phyloP scores from a whole-genome alignment of 1,140 invertebrate species.

The Neocloeon triangulifer region DNA sequence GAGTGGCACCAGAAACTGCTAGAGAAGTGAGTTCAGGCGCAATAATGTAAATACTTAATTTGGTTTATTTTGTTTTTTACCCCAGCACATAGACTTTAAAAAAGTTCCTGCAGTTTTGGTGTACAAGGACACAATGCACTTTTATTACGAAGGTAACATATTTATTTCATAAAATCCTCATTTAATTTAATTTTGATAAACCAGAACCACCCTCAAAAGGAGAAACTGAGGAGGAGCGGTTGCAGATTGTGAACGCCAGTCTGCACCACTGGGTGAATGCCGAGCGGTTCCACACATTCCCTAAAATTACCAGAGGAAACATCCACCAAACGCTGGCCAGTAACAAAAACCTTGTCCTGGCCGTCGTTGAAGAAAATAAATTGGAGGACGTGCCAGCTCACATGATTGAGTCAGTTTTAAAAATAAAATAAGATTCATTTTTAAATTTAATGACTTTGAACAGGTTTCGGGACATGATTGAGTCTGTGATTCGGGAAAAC shows the following conservation, averaged over 20 bases:
- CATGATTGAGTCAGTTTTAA: constrained; percentile 34
- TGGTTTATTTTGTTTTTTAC: constrained; percentile 12
- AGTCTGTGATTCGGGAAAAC: constrained; percentile 54
- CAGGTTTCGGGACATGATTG: constrained; percentile 58
- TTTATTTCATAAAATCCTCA: constrained; percentile 7
- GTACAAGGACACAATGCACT: constrained; percentile 55
- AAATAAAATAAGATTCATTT: background rate
- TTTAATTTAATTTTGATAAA: constrained; percentile 8
- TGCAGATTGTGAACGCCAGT: constrained; percentile 29
- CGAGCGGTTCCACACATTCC: constrained; percentile 77
- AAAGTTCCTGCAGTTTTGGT: constrained; percentile 52
- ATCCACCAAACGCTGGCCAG: constrained; percentile 61
- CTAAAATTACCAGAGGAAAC: constrained; percentile 63
- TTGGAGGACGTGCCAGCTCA: constrained; percentile 53
- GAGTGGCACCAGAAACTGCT: constrained; percentile 37
- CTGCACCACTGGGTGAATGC: constrained; percentile 69
- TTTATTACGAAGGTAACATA: constrained; percentile 39
- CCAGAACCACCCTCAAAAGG: too few species aligned
- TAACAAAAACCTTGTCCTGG: constrained; percentile 68
- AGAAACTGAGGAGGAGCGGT: constrained; percentile 1
- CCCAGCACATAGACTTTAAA: constrained; percentile 31
- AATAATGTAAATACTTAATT: constrained; percentile 18
- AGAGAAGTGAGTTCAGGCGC: constrained; percentile 21
- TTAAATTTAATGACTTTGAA: constrained; percentile 5
- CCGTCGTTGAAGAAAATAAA: constrained; percentile 71